Percentiles rank a stretch among this genome's conserved stretches.
Evolutionary conservation across 2,797 vertebrate genomes (phyloP).

Genomic region (Heliangelus exortis): DNA sequence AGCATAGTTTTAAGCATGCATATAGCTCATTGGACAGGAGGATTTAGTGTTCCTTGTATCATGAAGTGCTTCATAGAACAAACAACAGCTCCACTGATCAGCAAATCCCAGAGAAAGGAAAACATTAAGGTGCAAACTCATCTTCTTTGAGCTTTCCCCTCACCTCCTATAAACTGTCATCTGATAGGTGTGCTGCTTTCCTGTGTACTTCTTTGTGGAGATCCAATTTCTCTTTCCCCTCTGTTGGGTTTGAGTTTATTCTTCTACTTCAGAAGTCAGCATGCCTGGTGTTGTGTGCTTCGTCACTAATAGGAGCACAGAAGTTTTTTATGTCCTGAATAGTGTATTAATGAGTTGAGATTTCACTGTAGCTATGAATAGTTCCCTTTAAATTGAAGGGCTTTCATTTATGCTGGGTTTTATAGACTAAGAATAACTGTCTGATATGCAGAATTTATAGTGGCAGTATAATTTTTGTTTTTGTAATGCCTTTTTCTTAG

Average conservation of each 20-base stretch:
- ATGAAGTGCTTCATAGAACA: slow-evolving; percentile 14
- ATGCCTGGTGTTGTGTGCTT: background rate
- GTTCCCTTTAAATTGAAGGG: background rate
- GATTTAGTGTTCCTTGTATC: slow-evolving; percentile 11
- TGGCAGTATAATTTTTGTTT: background rate
- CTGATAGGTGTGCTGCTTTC: background rate
- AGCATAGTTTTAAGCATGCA: background rate
- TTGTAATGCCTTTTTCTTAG: background rate
- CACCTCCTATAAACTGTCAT: background rate
- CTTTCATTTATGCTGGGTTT: background rate
- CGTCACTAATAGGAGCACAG: background rate
- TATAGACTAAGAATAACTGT: background rate
- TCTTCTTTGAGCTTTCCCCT: background rate
- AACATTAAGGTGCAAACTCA: background rate
- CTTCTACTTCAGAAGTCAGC: background rate
- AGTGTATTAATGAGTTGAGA: background rate
- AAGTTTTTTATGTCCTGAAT: background rate
- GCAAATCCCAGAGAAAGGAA: background rate
- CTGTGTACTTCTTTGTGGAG: background rate
- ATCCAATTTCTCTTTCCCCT: background rate
- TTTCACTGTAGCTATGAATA: background rate
- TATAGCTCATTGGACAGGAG: background rate
- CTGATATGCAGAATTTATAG: background rate
- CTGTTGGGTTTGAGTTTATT: background rate
- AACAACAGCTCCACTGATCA: background rate